Percentiles rank a stretch among this genome's conserved stretches.
phyloP scores from a whole-genome alignment of 2,888 invertebrate species.

The Agriopis marginaria region DNA sequence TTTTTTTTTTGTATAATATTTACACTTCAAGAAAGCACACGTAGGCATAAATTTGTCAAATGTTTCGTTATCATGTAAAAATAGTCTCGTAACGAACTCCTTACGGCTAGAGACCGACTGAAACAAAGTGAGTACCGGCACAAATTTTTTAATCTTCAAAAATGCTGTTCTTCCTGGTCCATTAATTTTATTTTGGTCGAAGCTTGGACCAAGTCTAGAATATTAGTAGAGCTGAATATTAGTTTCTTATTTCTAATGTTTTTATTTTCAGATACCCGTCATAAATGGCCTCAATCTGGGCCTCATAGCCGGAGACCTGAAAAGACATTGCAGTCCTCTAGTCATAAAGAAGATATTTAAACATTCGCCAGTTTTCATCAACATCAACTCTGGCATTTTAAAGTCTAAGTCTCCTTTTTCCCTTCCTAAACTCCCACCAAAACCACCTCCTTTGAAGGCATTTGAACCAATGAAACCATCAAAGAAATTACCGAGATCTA shows the following conservation, averaged over 20 bases:
- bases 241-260: neutral
- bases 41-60: no score
- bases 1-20: no score
- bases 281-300: constrained; percentile 55
- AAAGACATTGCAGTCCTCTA: constrained; percentile 55
- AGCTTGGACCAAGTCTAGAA: no score
- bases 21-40: no score
- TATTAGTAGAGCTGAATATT: neutral
- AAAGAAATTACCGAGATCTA: constrained; percentile 42
- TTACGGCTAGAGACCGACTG: no score
- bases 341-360: constrained; percentile 57
- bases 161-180: no score
- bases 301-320: constrained; percentile 62
- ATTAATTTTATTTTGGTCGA: no score
- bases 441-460: constrained; percentile 44
- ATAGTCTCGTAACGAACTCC: no score
- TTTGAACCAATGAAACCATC: constrained; percentile 30
- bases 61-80: no score
- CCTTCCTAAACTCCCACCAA: constrained; percentile 49
- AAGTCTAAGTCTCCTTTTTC: constrained; percentile 42
- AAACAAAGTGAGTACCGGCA: no score
- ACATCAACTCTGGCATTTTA: constrained; percentile 54
- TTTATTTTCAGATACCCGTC: constrained; percentile 54
- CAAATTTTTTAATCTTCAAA: no score
- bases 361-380: constrained; percentile 63